These are phyloP conservation scores for Malacoctenus gilli DNA, from an alignment of 2,797 vertebrate species.

Conservation along the genomic window DNA sequence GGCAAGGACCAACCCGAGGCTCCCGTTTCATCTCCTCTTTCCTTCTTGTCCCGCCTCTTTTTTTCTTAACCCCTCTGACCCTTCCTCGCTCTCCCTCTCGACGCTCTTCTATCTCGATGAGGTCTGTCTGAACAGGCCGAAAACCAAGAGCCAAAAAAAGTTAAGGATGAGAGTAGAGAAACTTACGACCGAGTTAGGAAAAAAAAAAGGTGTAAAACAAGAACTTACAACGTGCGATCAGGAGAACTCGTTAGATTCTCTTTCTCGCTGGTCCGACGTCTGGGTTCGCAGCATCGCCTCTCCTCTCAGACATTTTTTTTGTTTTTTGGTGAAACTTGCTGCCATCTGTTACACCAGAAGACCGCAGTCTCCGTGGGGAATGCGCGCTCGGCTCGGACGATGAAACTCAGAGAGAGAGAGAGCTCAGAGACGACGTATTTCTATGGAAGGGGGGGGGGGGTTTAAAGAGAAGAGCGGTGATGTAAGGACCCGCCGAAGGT, in stretches of 20 bases:
- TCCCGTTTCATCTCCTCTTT: slow-evolving; percentile 18
- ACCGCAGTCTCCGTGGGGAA: slow-evolving; percentile 12
- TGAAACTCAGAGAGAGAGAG: no score
- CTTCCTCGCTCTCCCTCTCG: not conserved
- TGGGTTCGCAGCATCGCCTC: not conserved
- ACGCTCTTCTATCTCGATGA: slow-evolving; percentile 7
- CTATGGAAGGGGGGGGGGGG: no score
- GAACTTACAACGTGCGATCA: slow-evolving; percentile 1
- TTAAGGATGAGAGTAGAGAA: not conserved
- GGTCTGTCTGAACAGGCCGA: slow-evolving; percentile 4
- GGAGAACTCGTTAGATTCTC: not conserved
- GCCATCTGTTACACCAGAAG: slow-evolving; percentile 25
- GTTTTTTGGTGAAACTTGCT: slow-evolving; percentile 4
- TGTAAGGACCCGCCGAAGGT: no score
- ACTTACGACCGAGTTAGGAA: not conserved
- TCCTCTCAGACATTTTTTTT: not conserved
- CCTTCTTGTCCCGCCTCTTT: not conserved
- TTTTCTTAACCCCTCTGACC: not conserved
- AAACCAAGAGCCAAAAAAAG: not conserved
- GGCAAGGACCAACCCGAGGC: slow-evolving; percentile 25
- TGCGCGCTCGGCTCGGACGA: slow-evolving; percentile 4
- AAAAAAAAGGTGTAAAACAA: not conserved
- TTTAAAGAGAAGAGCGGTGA: no score
- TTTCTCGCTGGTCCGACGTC: not conserved
- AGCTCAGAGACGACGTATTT: no score